phyloP scores from a whole-genome alignment of 2,888 invertebrate genomes.

The Branchellion lobata region DNA sequence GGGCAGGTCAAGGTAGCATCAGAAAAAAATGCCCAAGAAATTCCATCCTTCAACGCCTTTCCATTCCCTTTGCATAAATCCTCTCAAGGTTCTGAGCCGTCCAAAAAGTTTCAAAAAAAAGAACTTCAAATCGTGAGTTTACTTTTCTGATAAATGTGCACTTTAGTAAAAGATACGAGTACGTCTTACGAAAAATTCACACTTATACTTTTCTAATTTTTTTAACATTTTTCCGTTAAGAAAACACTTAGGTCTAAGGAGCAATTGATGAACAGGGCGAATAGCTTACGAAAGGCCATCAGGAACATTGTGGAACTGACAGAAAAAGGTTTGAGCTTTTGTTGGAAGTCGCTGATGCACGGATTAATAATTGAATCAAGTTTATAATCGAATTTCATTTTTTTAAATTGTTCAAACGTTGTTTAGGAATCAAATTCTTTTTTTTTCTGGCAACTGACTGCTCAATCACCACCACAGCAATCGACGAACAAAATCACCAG shows the following conservation, averaged over 20 bases:
- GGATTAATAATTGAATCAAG: not conserved
- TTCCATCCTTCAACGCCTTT: no score
- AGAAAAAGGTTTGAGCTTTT: slow-evolving; percentile 68
- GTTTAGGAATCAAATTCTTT: not conserved
- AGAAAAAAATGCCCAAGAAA: no score
- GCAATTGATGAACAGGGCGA: slow-evolving; percentile 70
- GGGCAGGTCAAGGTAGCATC: no score
- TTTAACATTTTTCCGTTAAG: slow-evolving; percentile 8
- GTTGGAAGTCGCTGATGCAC: not conserved
- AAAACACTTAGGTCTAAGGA: slow-evolving; percentile 60
- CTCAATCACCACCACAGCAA: slow-evolving; percentile 63
- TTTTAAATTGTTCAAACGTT: not conserved
- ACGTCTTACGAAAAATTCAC: no score
- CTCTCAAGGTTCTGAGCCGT: no score
- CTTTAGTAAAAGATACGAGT: no score
- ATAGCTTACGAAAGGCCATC: slow-evolving; percentile 80
- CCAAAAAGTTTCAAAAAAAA: no score
- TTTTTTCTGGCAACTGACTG: no score
- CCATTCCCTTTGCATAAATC: no score
- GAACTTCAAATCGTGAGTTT: no score
- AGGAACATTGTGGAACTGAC: slow-evolving; percentile 78
- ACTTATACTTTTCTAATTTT: no score
- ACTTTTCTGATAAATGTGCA: no score
- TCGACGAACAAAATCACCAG: slow-evolving; percentile 67
- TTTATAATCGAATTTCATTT: not conserved